Evolutionary conservation across 2,113 vertebrate species (phyloP), one percentile per base, ranked within the genome.

Genomic region (Procavia capensis): DNA sequence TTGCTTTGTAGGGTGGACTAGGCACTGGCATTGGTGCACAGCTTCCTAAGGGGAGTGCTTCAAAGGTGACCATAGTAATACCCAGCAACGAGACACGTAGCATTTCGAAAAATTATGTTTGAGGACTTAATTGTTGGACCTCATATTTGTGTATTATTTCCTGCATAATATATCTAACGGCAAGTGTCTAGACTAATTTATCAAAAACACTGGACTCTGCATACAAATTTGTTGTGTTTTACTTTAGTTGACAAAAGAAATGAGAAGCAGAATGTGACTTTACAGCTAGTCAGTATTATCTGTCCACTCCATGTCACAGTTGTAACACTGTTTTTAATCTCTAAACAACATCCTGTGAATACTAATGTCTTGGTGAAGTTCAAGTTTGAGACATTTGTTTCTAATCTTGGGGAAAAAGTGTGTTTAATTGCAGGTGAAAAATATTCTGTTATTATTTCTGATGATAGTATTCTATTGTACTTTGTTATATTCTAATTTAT

Each of bases 191-290:
- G 25, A 3, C 13, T 45, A 90, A 41, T 13, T 95, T 50, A 4
- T 54, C 85, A 63, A 5, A 72, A 85, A 83, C 54, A 4, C 17
- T 50, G 25, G 34, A 54, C 34, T 63, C 20, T 45, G 74, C 25
- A 54, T 39, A 64, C 76, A 61, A 64, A 68, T 3, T 5, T 54
- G 22, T 9, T 20, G 6, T 36, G n/a, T 4, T 54, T 90, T 29
- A 84, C 19, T 87, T 85, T 64, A 78, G 22, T 66, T 94, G n/a
- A 81, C 24, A 83, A 82, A 93, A 68, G 5, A 74, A 64, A 91
- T 34, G 7, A 54, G 59, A 39, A 79, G n/a, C 19, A 41, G 2
- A 72, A 29, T 76, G 19, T 54, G 29, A 2, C 1, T 39, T 83
- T 50, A 78, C 47, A 88, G 29, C 20, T 84, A 19, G 84, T 50